Evolutionary conservation across 1,140 invertebrate species (phyloP).

Genomic region (Centruroides vittatus): DNA sequence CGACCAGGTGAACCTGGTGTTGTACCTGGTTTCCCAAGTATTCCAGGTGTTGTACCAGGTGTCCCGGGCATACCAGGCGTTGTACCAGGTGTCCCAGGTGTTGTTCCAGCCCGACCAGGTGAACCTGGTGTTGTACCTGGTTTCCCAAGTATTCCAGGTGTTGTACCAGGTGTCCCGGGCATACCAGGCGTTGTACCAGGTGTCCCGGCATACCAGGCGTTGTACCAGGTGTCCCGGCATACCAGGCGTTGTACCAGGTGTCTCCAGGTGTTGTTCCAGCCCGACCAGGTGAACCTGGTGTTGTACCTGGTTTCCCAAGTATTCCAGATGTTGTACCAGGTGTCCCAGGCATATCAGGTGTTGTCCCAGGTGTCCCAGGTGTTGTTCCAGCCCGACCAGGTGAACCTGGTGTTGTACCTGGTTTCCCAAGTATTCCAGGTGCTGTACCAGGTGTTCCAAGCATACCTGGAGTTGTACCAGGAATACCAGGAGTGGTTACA

Average conservation of each 20-base stretch:
- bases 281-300: not conserved
- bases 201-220: too few species aligned
- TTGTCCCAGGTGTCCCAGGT: not conserved
- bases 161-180: not conserved
- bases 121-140: too few species aligned
- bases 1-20: not conserved
- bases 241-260: too few species aligned
- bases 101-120: not conserved
- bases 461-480: not conserved
- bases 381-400: not conserved
- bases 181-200: not conserved
- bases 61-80: not conserved
- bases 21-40: too few species aligned
- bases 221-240: too few species aligned
- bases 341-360: not conserved
- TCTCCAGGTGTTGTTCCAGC: not conserved
- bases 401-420: not conserved
- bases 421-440: not conserved
- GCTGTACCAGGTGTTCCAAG: not conserved
- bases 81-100: not conserved
- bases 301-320: not conserved
- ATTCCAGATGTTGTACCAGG: not conserved
- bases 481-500: not conserved
- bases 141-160: too few species aligned
- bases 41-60: too few species aligned